Evolutionary conservation across 2,113 vertebrate genomes (phyloP).

Genomic region (Gracilinanus agilis): DNA sequence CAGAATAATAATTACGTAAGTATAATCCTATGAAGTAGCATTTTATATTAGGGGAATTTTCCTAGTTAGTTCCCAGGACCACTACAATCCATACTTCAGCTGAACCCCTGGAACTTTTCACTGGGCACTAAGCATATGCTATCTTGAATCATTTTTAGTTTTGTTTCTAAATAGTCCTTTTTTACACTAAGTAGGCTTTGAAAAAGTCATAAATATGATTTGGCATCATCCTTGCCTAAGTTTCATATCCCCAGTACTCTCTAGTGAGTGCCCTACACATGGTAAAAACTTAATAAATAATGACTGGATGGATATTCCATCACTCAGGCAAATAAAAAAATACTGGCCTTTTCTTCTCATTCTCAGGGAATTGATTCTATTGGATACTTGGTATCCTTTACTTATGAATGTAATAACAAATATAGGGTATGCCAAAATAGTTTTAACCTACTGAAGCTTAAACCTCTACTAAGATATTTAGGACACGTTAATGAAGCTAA

Average conservation of each 20-base stretch:
- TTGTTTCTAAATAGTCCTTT: slow-evolving; percentile 58
- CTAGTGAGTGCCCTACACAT: not conserved
- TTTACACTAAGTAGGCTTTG: slow-evolving; percentile 74
- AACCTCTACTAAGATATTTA: not conserved
- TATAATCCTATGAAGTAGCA: slow-evolving; percentile 11
- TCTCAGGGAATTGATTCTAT: not conserved
- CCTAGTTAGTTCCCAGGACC: not conserved
- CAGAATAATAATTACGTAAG: slow-evolving; percentile 38
- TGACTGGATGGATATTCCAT: not conserved
- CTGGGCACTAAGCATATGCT: slow-evolving; percentile 36
- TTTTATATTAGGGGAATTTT: slow-evolving; percentile 1
- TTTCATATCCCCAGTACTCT: slow-evolving; percentile 79
- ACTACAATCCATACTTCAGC: not conserved
- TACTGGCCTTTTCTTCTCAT: not conserved
- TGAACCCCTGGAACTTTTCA: slow-evolving; percentile 4
- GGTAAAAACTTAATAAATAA: not conserved
- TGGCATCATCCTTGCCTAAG: slow-evolving; percentile 82
- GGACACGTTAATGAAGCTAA: not conserved
- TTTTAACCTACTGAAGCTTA: not conserved
- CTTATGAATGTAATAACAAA: not conserved
- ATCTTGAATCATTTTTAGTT: slow-evolving; percentile 39
- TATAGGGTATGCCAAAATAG: not conserved
- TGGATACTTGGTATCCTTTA: not conserved
- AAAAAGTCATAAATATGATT: slow-evolving; percentile 84
- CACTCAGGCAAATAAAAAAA: not conserved